phyloP scores from a whole-genome alignment of 2,797 vertebrate genomes.

The Myotis findleyi region DNA sequence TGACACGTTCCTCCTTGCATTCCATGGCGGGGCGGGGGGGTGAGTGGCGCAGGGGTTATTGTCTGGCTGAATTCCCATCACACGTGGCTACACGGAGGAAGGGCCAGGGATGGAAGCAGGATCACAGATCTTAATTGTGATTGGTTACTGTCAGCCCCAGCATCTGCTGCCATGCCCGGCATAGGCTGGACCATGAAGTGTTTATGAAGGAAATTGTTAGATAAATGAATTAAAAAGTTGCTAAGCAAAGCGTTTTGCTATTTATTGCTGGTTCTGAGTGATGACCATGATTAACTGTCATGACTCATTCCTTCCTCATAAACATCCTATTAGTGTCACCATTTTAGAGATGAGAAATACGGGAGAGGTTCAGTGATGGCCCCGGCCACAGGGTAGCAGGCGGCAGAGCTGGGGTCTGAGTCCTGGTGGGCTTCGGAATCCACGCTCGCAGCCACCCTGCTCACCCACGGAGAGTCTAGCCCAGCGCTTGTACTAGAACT shows the following conservation, averaged over 20 bases:
- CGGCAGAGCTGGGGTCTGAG: neutral
- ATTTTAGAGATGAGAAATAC: neutral
- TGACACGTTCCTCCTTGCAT: fast-evolving
- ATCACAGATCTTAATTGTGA: neutral
- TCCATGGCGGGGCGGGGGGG: neutral
- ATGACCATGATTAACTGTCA: neutral
- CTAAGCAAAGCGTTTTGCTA: neutral
- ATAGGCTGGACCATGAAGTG: neutral
- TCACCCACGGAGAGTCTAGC: fast-evolving
- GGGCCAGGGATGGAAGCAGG: neutral
- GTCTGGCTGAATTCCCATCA: too few relatives aligned
- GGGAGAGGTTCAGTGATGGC: neutral
- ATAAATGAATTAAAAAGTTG: constrained; percentile 35
- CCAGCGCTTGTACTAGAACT: neutral
- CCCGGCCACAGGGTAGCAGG: neutral
- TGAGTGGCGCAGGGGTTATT: too few relatives aligned
- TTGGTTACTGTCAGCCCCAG: neutral
- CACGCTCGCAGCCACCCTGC: too few relatives aligned
- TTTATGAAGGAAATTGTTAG: neutral
- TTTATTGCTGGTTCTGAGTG: neutral
- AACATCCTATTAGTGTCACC: neutral
- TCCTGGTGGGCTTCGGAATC: neutral
- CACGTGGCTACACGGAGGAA: neutral
- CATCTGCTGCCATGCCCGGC: neutral
- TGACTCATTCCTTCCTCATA: neutral